phyloP scores from a whole-genome alignment of 1,140 invertebrate species.

The Stegodyphus mimosarum region DNA sequence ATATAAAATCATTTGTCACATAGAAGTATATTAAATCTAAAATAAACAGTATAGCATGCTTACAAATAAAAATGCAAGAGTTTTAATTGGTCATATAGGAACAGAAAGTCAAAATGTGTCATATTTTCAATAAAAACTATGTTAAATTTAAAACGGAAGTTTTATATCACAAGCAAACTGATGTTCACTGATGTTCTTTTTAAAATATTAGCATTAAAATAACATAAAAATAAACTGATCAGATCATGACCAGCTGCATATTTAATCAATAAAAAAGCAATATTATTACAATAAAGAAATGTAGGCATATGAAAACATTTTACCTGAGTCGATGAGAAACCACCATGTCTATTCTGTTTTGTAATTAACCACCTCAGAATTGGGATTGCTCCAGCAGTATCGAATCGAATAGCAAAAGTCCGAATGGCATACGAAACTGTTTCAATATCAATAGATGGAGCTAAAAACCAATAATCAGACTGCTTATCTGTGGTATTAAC shows the following conservation, averaged over 20 bases:
- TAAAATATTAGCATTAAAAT: background rate
- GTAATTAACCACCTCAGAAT: constrained; percentile 86
- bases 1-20: too few species aligned
- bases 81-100: too few species aligned
- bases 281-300: background rate
- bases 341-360: constrained; percentile 83
- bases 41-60: too few species aligned
- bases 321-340: constrained; percentile 81
- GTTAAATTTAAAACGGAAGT: too few species aligned
- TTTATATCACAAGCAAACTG: too few species aligned
- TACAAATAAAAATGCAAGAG: too few species aligned
- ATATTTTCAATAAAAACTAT: too few species aligned
- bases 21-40: too few species aligned
- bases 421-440: constrained; percentile 84
- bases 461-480: constrained; percentile 76
- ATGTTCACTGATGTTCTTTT: too few species aligned
- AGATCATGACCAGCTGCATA: background rate
- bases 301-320: too few species aligned
- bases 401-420: constrained; percentile 67
- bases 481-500: constrained; percentile 70
- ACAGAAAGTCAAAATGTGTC: too few species aligned
- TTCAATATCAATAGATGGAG: constrained; percentile 84
- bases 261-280: background rate
- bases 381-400: constrained; percentile 78
- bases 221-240: background rate